These are phyloP conservation scores for Paragorgia papillata DNA, from an alignment of 92 coral and sea anemone species.

Conservation along the genomic window DNA sequence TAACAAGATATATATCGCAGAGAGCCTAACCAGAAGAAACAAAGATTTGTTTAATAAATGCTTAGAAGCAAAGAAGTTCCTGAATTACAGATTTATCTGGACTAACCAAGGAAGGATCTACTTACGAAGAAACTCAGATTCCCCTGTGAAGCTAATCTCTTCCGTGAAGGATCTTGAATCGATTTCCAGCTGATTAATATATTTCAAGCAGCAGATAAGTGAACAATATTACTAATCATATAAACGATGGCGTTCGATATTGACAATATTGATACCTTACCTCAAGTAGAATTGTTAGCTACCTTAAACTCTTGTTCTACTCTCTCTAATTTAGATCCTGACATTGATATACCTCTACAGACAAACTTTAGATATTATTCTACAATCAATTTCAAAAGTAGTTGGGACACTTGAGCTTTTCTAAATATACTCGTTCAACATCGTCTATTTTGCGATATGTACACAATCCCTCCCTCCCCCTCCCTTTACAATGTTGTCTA, in stretches of 20 bases:
- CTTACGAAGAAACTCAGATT: too few species aligned
- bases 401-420: too few species aligned
- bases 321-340: too few species aligned
- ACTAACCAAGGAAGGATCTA: slow-evolving; percentile 8
- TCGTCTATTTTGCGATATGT: too few species aligned
- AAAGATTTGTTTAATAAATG: slow-evolving; percentile 20
- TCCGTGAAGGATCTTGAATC: neutral
- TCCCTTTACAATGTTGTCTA: too few species aligned
- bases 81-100: slow-evolving; percentile 36
- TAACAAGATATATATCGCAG: too few species aligned
- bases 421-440: too few species aligned
- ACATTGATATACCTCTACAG: too few species aligned
- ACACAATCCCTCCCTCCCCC: too few species aligned
- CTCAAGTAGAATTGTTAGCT: too few species aligned
- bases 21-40: slow-evolving; percentile 26
- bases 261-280: slow-evolving; percentile 4
- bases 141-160: slow-evolving; percentile 10
- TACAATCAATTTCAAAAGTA: too few species aligned
- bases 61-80: neutral
- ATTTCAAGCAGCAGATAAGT: neutral
- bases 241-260: neutral
- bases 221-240: neutral
- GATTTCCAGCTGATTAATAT: neutral
- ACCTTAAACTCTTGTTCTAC: slow-evolving; percentile 5
- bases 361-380: too few species aligned